Percentiles rank a stretch among this genome's conserved stretches.
These are phyloP conservation scores for Alfaro cultratus DNA, from an alignment of 2,797 vertebrate genomes.

Conservation along the genomic window DNA sequence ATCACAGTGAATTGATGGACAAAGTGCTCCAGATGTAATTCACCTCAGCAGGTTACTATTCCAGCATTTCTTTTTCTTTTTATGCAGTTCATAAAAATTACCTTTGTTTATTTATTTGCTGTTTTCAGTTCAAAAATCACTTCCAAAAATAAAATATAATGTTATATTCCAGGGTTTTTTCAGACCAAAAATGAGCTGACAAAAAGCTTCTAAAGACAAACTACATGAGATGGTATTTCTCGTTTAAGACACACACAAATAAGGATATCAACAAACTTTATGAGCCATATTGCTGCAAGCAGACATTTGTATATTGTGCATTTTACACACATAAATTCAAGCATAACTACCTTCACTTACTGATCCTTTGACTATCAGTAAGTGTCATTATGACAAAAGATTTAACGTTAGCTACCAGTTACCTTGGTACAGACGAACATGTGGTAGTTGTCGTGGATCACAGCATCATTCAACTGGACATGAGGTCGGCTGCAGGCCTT, in stretches of 20 bases:
- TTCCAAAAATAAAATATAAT: background rate
- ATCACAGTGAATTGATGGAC: slow-evolving; percentile 28
- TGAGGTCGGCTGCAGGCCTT: too few species aligned
- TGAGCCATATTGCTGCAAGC: background rate
- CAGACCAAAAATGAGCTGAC: background rate
- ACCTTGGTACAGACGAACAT: too few species aligned
- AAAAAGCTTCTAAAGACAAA: background rate
- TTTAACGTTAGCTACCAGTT: too few species aligned
- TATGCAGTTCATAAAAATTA: slow-evolving; percentile 14
- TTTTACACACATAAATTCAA: too few species aligned
- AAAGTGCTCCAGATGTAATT: slow-evolving; percentile 56
- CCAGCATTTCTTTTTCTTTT: slow-evolving; percentile 22
- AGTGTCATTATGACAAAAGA: too few species aligned
- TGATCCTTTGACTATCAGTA: too few species aligned
- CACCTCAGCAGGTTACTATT: slow-evolving; percentile 48
- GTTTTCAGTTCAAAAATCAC: background rate
- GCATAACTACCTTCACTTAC: too few species aligned
- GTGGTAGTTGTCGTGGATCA: too few species aligned
- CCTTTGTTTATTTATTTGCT: background rate
- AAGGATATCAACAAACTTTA: background rate
- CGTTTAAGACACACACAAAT: background rate
- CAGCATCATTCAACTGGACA: too few species aligned
- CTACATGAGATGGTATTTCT: background rate
- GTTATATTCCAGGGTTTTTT: background rate
- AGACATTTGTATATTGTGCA: background rate